A percentile compares a stretch with the other conserved stretches of the same genome.
These are phyloP conservation scores for Seriola aureovittata DNA, from an alignment of 2,113 vertebrate species.

Conservation along the genomic window DNA sequence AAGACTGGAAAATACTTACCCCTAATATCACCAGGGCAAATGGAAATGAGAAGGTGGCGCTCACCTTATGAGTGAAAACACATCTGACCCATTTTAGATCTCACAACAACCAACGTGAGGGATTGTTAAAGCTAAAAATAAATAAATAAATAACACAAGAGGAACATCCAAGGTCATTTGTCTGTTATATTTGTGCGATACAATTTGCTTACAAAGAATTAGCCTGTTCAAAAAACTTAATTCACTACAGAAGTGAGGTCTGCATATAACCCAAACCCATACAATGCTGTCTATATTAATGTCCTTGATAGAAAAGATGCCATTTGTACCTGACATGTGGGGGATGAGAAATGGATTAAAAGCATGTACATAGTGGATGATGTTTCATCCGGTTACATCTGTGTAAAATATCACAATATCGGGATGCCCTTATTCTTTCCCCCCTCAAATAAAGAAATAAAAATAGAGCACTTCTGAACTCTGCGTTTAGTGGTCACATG, in stretches of 20 bases:
- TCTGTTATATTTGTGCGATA: neutral
- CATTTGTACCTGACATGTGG: neutral
- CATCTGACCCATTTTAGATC: neutral
- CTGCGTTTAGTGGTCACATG: slow-evolving; percentile 39
- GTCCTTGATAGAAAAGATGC: neutral
- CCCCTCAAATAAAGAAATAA: neutral
- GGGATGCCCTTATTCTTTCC: neutral
- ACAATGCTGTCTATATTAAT: neutral
- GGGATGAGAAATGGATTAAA: neutral
- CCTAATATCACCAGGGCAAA: neutral
- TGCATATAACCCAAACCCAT: neutral
- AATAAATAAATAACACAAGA: neutral
- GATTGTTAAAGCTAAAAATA: neutral
- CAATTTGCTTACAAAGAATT: neutral
- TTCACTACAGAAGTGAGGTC: neutral
- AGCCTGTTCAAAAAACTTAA: neutral
- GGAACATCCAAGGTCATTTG: slow-evolving; percentile 2
- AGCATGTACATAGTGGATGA: neutral
- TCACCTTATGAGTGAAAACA: neutral
- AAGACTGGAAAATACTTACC: slow-evolving; percentile 41
- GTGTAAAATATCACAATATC: slow-evolving; percentile 1
- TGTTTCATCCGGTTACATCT: neutral
- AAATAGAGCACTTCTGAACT: slow-evolving; percentile 5
- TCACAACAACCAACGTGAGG: neutral
- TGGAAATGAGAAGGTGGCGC: slow-evolving; percentile 12